These are phyloP conservation scores for Agrochola lota DNA, from an alignment of 2,888 invertebrate genomes.

Conservation along the genomic window DNA sequence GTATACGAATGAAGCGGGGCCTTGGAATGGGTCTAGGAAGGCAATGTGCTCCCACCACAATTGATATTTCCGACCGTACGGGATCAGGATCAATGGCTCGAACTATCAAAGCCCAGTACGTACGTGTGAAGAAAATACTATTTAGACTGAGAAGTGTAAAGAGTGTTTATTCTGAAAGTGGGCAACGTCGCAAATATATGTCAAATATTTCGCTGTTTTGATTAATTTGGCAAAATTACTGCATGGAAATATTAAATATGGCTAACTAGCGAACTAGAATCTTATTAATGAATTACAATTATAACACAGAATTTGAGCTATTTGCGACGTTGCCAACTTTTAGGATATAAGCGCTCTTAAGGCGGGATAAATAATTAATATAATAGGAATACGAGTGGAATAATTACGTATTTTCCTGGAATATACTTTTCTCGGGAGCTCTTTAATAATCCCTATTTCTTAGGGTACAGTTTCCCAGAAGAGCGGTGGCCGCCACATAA, in stretches of 20 bases:
- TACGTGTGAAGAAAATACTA: not conserved
- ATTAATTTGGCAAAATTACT: too few relatives aligned
- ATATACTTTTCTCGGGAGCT: not conserved
- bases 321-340: too few relatives aligned
- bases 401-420: not conserved
- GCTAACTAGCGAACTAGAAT: too few relatives aligned
- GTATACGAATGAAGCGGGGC: conserved; percentile 40
- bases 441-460: too few relatives aligned
- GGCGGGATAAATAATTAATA: not conserved
- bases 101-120: conserved; percentile 8
- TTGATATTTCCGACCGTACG: conserved; percentile 35
- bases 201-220: too few relatives aligned
- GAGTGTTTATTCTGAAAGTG: too few relatives aligned
- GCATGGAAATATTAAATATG: too few relatives aligned
- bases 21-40: conserved; percentile 42
- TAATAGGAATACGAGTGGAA: not conserved
- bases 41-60: conserved; percentile 30
- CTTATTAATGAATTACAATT: too few relatives aligned
- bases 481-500: not conserved
- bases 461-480: too few relatives aligned
- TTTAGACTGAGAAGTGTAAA: not conserved
- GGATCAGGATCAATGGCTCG: conserved; percentile 45
- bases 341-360: too few relatives aligned
- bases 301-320: too few relatives aligned
- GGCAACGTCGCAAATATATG: too few relatives aligned